Evolutionary conservation across 2,113 vertebrate genomes (phyloP), one percentile per base, ranked within the genome.

Genomic region (Nesospiza acunhae): DNA sequence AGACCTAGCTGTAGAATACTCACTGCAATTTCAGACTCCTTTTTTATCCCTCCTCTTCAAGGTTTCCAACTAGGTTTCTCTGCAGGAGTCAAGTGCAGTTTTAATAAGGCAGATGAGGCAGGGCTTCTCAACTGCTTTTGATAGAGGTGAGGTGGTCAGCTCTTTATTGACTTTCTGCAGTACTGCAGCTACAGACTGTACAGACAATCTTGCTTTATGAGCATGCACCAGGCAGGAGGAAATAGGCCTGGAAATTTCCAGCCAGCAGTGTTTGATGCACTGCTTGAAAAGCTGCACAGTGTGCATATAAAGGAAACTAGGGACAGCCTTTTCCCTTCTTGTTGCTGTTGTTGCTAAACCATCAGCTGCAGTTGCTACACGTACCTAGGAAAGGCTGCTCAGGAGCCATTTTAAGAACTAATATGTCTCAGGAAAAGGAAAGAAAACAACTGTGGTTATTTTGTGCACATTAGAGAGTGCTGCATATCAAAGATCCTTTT

Each of bases 171-270:
- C 96, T 98, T 85, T 74, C 81, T 97, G 93, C 90, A 87, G 92
- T 74, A 53, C 90, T 83, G 95, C 94, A 97, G 95, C 92, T 91
- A 94, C 16, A 33, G 74, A 96, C 76, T 4, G 24, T 75, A 63
- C 80, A 88, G 83, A 68, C 89, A 78, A 60, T 76, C 83, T 62
- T 76, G 86, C 90, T 97, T 97, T 95, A 92, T 74, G 94, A 96
- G 90, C 92, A 90, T 83, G 93, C 91, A 96, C 86, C 91, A 95
- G 85, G 92, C 90, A 97, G 94, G 92, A 96, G 95, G 97, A 97
- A 97, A 95, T 24, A 50, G 93, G 89, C 94, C 94, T 96, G 93
- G 81, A 96, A 96, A 97, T 96, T 94, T 97, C 94, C 91, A 96
- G 93, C 81, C 83, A 16, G 93, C 21, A 4, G 41, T 83, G 91